A percentile compares a stretch with the other conserved stretches of the same genome.
These are phyloP conservation scores for Luffia ferchaultella DNA, from an alignment of 2,888 invertebrate species.

Conservation along the genomic window DNA sequence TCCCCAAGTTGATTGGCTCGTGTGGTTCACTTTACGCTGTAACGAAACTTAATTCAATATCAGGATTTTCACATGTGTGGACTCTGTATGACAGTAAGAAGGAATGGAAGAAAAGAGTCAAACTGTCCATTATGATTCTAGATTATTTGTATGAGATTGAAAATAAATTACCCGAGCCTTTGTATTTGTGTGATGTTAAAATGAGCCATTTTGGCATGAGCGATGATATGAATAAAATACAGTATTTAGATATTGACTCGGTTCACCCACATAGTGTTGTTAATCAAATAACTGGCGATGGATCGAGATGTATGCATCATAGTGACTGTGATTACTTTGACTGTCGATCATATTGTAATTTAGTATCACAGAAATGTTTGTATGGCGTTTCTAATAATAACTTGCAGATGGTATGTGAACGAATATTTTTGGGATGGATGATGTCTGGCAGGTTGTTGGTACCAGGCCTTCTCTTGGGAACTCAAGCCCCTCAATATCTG, in stretches of 20 bases:
- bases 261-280: constrained; percentile 66
- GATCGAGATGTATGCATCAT: constrained; percentile 58
- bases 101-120: constrained; percentile 65
- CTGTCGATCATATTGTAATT: constrained; percentile 69
- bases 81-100: constrained; percentile 56
- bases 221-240: constrained; percentile 52
- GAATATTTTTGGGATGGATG: constrained; percentile 71
- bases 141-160: constrained; percentile 69
- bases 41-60: constrained; percentile 67
- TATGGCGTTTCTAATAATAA: constrained; percentile 69
- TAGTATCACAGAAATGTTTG: constrained; percentile 55
- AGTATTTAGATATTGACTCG: constrained; percentile 71
- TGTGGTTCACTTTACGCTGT: constrained; percentile 74
- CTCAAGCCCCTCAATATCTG: constrained; percentile 64
- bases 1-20: constrained; percentile 71
- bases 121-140: constrained; percentile 66
- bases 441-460: constrained; percentile 67
- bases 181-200: constrained; percentile 75
- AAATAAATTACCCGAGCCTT: constrained; percentile 62
- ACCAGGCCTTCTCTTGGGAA: constrained; percentile 68
- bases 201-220: constrained; percentile 71
- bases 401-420: constrained; percentile 72
- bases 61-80: constrained; percentile 55
- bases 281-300: constrained; percentile 48
- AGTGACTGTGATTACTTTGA: constrained; percentile 74